Conservation (phyloP, 2,888 invertebrate species). For the Anorthoa munda region DNA sequence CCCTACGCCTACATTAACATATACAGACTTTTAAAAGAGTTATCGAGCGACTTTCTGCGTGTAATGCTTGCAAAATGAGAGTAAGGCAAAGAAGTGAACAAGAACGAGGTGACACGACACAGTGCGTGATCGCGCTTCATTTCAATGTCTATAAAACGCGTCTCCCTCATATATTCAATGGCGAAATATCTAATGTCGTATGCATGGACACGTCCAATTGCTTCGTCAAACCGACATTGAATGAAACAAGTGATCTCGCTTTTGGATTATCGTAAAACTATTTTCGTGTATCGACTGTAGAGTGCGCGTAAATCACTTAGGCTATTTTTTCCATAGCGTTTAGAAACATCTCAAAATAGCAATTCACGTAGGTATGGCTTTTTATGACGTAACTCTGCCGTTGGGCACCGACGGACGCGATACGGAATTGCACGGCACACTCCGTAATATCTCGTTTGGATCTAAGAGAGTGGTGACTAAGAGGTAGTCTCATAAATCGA, state of each 20-base stretch:
- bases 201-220: constrained; percentile 67
- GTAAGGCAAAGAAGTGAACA: constrained; percentile 29
- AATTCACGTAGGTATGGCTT: constrained; percentile 75
- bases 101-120: constrained; percentile 39
- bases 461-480: constrained; percentile 47
- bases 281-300: constrained; percentile 81
- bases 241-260: constrained; percentile 63
- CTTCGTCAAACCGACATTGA: constrained; percentile 60
- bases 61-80: constrained; percentile 34
- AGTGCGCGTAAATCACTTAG: constrained; percentile 84
- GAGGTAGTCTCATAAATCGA: constrained; percentile 30
- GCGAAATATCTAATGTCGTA: constrained; percentile 68
- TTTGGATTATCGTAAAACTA: constrained; percentile 85
- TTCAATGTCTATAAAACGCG: constrained; percentile 54
- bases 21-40: not conserved
- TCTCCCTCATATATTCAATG: constrained; percentile 63
- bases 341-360: constrained; percentile 83
- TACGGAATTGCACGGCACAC: constrained; percentile 34
- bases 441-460: constrained; percentile 39
- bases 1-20: not conserved
- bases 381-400: constrained; percentile 76
- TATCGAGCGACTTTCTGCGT: constrained; percentile 10
- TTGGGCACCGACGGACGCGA: constrained; percentile 50
- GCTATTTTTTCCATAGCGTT: constrained; percentile 83
- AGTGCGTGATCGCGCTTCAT: constrained; percentile 43